phyloP scores from a whole-genome alignment of 2,797 vertebrate genomes.

The Anguilla obscura region DNA sequence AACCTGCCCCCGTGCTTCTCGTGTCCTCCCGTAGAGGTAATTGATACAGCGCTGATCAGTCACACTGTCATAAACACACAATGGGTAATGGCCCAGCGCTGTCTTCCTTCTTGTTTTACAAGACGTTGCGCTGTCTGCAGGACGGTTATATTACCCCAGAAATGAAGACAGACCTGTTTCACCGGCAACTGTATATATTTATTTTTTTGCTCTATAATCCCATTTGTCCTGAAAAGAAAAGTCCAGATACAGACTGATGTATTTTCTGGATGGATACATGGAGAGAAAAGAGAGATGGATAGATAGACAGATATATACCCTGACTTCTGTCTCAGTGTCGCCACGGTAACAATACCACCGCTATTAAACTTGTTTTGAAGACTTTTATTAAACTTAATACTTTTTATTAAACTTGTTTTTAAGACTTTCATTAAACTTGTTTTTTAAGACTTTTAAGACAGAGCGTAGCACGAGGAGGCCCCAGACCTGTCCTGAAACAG shows the following conservation, averaged over 20 bases:
- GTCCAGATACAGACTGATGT: background rate
- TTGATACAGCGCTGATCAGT: constrained; percentile 19
- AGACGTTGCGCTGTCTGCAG: background rate
- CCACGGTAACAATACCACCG: background rate
- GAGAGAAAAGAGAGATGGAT: background rate
- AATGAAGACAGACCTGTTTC: constrained; percentile 29
- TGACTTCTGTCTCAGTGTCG: background rate
- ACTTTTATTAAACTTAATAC: background rate
- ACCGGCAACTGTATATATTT: constrained; percentile 11
- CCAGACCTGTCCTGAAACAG: background rate
- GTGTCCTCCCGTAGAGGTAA: background rate
- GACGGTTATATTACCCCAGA: constrained; percentile 18
- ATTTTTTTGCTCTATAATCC: constrained; percentile 19
- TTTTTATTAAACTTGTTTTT: too few relatives aligned
- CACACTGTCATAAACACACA: constrained; percentile 11
- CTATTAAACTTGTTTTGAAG: background rate
- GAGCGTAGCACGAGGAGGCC: background rate
- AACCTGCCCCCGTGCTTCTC: background rate
- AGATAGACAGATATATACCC: background rate
- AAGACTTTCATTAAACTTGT: background rate
- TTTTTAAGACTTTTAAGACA: background rate
- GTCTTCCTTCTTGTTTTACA: constrained; percentile 21
- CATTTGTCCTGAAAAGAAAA: constrained; percentile 19
- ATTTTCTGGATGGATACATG: background rate
- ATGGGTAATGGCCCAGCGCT: constrained; percentile 3